Evolutionary conservation across 2,113 vertebrate genomes (phyloP), one percentile per base, ranked within the genome.

Genomic region (Falco punctatus): DNA sequence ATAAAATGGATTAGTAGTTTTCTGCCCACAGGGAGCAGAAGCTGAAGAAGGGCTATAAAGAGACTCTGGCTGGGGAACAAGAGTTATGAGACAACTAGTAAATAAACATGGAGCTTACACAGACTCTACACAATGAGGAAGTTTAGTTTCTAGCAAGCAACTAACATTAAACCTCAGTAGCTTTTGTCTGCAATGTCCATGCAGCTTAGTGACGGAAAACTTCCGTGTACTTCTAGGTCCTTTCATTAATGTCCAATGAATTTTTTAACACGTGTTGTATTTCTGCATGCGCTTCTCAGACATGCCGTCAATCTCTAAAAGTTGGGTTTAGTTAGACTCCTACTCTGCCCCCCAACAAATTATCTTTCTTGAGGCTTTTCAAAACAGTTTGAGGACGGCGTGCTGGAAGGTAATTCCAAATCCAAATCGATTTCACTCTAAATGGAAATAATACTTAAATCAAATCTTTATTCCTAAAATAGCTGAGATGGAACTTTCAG

Each of bases 1-100:
- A 93, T 97, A 98, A 97, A 98, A 98, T 94, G 97, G 95, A 96
- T 98, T 97, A 97, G 98, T 97, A 98, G 96, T 52, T 86, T 97
- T 97, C 97, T 98, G 97, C 97, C 95, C 97, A 97, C 96, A 94
- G 93, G 97, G 90, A 73, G 97, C 97, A 85, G 98, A 97, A 89
- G 97, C 83, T 89, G 97, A 95, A 96, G 97, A 88, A 97, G 97
- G 96, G 78, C 93, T 98, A 98, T 94, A 97, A 77, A 98, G 46
- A 97, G 98, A 98, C 52, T 97, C 90, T 81, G 98, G 97, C 98
- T 99, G 92, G 92, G 95, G 94, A 97, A 97, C 61, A 97, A 97
- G 96, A 97, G 87, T 96, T 95, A 94, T 79, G 40, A 97, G 96
- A 97, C 93, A 89, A 66, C 85, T 97, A 90, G 82, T 96, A 94